Base-by-base conservation (phyloP, 2,797 vertebrate genomes). In the Siniperca obscura region DNA sequence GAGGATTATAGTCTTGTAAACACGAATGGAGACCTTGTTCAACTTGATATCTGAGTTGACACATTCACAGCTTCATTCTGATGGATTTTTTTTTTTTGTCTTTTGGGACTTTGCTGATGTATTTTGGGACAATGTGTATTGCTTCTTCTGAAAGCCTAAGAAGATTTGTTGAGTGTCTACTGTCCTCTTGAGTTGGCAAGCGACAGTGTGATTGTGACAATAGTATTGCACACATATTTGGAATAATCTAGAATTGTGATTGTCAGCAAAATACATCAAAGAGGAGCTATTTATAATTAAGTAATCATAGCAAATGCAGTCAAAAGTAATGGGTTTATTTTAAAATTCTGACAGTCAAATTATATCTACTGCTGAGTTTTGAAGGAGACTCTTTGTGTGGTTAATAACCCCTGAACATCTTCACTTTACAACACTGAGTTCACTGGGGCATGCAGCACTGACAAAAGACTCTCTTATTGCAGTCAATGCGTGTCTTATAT, bases 1-100 rank as follows among this genome's bases (percentile, higher is more conserved):
- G 82, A 79, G 85, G 84, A 80, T 91, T 88, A 87, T 27, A 17
- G 78, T 52, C 50, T 53, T 64, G 50, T 81, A 73, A 84, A 77
- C 86, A 25, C 60, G 70, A 61, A 21, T 14, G 40, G 81, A 79
- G 83, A 74, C 71, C 5, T 6, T 50, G 36, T 74, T 66, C 14
- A 38, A 40, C 44, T 22, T 70, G 57, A 82, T 70, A 75, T 80
- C 79, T 27, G 30, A 67, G 61, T 66, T 44, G 75, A 84, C 76
- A 74, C 76, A 65, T 74, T 77, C 48, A 34, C 48, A 42, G 65
- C 81, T 80, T 56, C 17, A 2, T 59, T 81, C 76, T 66, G 61
- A 30, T n/a, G 65, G 56, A 74, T 74, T 71, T 57, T 57, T 71
- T 57, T 57, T 71, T 61, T 42, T 64, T 62, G 27, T 83, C 61